Conservation (phyloP, 2,797 vertebrate genomes). For the Gambusia yucatana region DNA sequence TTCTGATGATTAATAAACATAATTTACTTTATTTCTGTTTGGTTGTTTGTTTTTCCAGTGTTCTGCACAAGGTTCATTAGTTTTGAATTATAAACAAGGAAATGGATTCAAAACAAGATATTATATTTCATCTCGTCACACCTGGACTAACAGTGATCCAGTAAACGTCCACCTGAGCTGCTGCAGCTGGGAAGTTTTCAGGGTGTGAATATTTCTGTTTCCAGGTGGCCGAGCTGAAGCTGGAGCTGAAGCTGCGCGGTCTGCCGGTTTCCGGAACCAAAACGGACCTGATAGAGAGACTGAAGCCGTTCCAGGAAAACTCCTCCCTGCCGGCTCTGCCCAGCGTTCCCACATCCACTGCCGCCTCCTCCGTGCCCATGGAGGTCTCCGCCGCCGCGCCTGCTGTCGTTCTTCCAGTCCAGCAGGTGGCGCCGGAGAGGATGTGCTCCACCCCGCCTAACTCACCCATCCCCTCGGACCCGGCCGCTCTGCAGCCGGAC, state of each 20-base stretch:
- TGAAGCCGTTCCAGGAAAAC: constrained; percentile 91
- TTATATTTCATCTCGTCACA: too few relatives aligned
- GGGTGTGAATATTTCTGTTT: constrained; percentile 4
- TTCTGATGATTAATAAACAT: too few relatives aligned
- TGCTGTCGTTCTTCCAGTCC: constrained; percentile 63
- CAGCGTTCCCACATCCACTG: constrained; percentile 50
- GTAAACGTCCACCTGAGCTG: too few relatives aligned
- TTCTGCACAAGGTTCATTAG: too few relatives aligned
- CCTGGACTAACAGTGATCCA: too few relatives aligned
- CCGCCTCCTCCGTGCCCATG: constrained; percentile 78
- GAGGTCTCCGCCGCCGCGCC: constrained; percentile 63
- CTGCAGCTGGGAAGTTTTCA: too few relatives aligned
- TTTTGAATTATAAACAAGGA: too few relatives aligned
- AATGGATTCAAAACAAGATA: too few relatives aligned
- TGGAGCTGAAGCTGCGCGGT: constrained; percentile 93
- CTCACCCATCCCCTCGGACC: constrained; percentile 84
- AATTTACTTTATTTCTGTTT: too few relatives aligned
- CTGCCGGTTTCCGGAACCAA: constrained; percentile 97
- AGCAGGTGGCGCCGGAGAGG: constrained; percentile 56
- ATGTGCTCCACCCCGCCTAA: constrained; percentile 81
- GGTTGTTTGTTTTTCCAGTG: too few relatives aligned
- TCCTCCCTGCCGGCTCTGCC: constrained; percentile 47
- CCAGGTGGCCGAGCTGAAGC: constrained; percentile 95
- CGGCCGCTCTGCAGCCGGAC: constrained; percentile 80
- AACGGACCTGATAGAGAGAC: constrained; percentile 93